A percentile compares a stretch with the other conserved stretches of the same genome.
Evolutionary conservation across 2,888 invertebrate species (phyloP).

Genomic region (Alloplasta piceator): DNA sequence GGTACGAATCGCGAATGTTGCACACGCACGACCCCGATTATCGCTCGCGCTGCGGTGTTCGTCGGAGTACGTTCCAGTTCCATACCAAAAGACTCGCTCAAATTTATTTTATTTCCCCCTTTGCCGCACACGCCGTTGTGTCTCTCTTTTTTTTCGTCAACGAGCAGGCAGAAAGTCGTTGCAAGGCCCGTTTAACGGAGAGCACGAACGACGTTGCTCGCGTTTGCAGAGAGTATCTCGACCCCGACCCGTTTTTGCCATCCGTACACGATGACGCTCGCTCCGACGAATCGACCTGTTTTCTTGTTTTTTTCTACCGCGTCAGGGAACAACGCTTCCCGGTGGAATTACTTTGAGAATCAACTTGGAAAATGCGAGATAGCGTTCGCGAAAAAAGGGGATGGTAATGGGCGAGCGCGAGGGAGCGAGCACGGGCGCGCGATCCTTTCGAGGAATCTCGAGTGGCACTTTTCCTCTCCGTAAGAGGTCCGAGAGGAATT

Average conservation of each 20-base stretch:
- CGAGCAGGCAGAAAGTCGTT: slow-evolving; percentile 37
- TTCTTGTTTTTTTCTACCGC: slow-evolving; percentile 17
- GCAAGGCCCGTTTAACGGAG: slow-evolving; percentile 33
- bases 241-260: slow-evolving; percentile 57
- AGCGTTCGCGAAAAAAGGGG: background rate
- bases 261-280: slow-evolving; percentile 30
- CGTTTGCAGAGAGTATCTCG: slow-evolving; percentile 6
- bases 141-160: slow-evolving; percentile 3
- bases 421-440: background rate
- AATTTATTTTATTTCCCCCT: slow-evolving; percentile 17
- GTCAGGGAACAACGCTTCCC: background rate
- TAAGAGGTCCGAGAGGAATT: slow-evolving; percentile 37
- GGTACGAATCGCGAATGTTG: background rate
- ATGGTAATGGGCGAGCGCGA: slow-evolving; percentile 40
- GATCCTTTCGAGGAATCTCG: slow-evolving; percentile 56
- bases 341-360: background rate
- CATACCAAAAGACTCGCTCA: slow-evolving; percentile 53
- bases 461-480: slow-evolving; percentile 56
- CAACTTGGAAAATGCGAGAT: slow-evolving; percentile 14
- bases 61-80: slow-evolving; percentile 48
- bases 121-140: background rate
- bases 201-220: background rate
- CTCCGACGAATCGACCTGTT: slow-evolving; percentile 22
- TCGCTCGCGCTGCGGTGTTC: slow-evolving; percentile 29
- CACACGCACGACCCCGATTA: slow-evolving; percentile 57